Evolutionary conservation across 2,888 invertebrate species (phyloP).

Genomic region (Eucriotettix oculatus): DNA sequence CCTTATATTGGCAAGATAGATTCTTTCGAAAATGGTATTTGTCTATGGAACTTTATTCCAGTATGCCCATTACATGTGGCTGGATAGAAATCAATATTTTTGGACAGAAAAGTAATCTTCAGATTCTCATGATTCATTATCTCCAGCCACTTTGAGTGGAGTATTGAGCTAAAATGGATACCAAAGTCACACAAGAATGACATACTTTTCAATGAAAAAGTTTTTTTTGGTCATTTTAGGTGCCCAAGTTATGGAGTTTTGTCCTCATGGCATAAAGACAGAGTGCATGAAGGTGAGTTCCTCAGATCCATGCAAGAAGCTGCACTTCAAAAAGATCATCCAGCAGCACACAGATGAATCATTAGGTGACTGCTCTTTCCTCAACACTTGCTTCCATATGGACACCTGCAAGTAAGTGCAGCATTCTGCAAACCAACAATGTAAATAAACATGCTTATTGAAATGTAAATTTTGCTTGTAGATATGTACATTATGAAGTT

Average conservation of each 20-base stretch:
- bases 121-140: no score
- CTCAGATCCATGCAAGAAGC: conserved; percentile 57
- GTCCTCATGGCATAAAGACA: conserved; percentile 83
- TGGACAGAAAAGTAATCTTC: no score
- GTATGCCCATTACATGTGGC: no score
- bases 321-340: conserved; percentile 95
- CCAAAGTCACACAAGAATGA: no score
- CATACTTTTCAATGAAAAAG: neutral
- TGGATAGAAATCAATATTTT: no score
- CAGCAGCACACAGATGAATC: conserved; percentile 89
- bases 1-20: no score
- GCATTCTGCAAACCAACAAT: neutral
- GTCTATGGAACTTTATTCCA: no score
- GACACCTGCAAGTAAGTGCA: conserved; percentile 74
- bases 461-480: conserved; percentile 20
- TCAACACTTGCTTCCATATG: conserved; percentile 98
- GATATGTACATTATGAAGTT: conserved; percentile 95
- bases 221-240: conserved; percentile 23
- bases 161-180: neutral
- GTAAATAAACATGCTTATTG: neutral
- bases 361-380: conserved; percentile 90
- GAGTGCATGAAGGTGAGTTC: conserved; percentile 51
- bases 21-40: no score
- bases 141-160: neutral
- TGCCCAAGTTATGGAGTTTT: conserved; percentile 87